Evolutionary conservation across 2,888 invertebrate genomes (phyloP).

Genomic region (Campoletis raptor): DNA sequence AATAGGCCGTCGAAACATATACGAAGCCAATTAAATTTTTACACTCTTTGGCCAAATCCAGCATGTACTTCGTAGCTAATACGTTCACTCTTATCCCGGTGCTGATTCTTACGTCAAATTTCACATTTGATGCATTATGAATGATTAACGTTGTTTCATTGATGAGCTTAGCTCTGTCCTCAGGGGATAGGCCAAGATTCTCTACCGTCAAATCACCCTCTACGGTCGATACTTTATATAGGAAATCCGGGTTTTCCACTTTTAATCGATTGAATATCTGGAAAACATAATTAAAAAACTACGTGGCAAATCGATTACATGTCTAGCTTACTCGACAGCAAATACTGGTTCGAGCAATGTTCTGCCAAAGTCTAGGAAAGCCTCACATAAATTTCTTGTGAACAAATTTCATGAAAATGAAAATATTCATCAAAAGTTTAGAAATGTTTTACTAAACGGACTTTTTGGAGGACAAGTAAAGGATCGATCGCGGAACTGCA

Average conservation of each 20-base stretch:
- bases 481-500: no score
- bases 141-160: slow-evolving; percentile 75
- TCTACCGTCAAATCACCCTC: slow-evolving; percentile 72
- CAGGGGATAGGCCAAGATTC: slow-evolving; percentile 71
- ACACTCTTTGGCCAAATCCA: slow-evolving; percentile 76
- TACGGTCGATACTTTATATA: slow-evolving; percentile 69
- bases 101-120: slow-evolving; percentile 69
- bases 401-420: no score
- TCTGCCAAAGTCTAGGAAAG: no score
- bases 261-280: slow-evolving; percentile 76
- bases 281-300: background rate
- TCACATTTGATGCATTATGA: slow-evolving; percentile 74
- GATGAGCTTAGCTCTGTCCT: slow-evolving; percentile 66
- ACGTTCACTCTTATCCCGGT: slow-evolving; percentile 72
- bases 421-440: no score
- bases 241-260: slow-evolving; percentile 67
- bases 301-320: background rate
- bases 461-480: no score
- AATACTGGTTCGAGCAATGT: no score
- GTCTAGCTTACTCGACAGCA: background rate
- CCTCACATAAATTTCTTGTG: no score
- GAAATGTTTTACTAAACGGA: no score
- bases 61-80: slow-evolving; percentile 74
- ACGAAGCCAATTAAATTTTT: slow-evolving; percentile 72
- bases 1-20: slow-evolving; percentile 77